These are phyloP conservation scores for Adoxophyes honmai DNA, from an alignment of 1,140 invertebrate genomes.

Conservation along the genomic window DNA sequence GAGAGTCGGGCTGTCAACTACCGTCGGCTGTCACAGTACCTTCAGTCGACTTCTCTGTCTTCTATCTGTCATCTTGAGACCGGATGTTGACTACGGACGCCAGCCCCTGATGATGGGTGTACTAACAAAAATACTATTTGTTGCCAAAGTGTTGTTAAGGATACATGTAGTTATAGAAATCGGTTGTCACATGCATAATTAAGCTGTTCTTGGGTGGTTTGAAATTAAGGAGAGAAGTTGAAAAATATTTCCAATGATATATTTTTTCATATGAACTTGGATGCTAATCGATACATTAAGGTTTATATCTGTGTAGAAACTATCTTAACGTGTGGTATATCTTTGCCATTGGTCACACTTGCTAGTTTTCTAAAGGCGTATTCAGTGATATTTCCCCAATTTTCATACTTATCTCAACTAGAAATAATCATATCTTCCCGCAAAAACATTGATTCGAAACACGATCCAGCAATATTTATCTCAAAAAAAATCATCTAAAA, in stretches of 20 bases:
- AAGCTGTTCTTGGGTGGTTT: constrained; percentile 73
- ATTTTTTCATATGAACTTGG: constrained; percentile 77
- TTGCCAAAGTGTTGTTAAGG: constrained; percentile 76
- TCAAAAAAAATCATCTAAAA: too few species aligned
- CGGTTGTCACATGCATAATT: constrained; percentile 75
- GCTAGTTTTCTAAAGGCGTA: too few species aligned
- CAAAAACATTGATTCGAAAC: constrained; percentile 4
- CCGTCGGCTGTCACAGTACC: constrained; percentile 33
- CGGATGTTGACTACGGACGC: constrained; percentile 46
- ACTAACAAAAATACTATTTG: constrained; percentile 67
- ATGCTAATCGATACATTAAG: constrained; percentile 72
- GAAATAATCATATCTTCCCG: too few species aligned
- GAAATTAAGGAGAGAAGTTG: constrained; percentile 71
- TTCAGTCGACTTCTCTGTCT: constrained; percentile 62
- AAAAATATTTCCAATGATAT: constrained; percentile 76
- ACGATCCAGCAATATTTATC: too few species aligned
- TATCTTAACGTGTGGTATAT: constrained; percentile 72
- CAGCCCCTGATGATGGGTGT: not conserved
- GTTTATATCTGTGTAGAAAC: constrained; percentile 75
- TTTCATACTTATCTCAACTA: too few species aligned
- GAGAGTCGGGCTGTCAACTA: constrained; percentile 32
- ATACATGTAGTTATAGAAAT: constrained; percentile 73
- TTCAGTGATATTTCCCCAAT: too few species aligned
- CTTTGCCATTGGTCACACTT: constrained; percentile 52
- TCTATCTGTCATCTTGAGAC: too few species aligned